Evolutionary conservation across 2,113 vertebrate genomes (phyloP).

Genomic region (Trichomycterus rosablanca): DNA sequence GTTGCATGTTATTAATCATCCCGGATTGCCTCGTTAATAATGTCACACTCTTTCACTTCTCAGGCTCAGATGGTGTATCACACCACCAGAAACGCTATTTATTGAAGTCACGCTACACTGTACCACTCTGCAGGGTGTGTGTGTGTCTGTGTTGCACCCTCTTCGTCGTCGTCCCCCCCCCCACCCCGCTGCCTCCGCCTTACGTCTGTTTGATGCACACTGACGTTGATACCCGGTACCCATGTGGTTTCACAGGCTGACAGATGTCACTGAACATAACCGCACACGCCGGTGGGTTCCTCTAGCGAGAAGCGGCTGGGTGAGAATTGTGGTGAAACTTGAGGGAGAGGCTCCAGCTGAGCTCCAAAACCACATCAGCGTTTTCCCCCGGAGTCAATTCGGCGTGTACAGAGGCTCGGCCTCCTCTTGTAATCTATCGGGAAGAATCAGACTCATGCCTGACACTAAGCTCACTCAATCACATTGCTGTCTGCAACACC

Average conservation of each 20-base stretch:
- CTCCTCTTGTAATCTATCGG: slow-evolving; percentile 46
- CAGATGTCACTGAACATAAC: slow-evolving; percentile 59
- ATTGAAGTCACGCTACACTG: background rate
- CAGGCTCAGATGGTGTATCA: slow-evolving; percentile 1
- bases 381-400: slow-evolving; percentile 37
- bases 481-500: slow-evolving; percentile 12
- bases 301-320: slow-evolving; percentile 51
- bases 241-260: slow-evolving; percentile 57
- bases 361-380: slow-evolving; percentile 45
- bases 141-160: background rate
- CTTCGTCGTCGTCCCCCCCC: slow-evolving; percentile 16
- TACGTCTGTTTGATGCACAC: slow-evolving; percentile 36
- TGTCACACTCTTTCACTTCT: background rate
- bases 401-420: slow-evolving; percentile 18
- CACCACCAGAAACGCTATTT: background rate
- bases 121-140: background rate
- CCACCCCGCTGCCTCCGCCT: slow-evolving; percentile 6
- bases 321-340: slow-evolving; percentile 47
- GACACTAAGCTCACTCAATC: slow-evolving; percentile 38
- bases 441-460: slow-evolving; percentile 44
- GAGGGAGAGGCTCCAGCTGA: slow-evolving; percentile 48
- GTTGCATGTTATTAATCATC: slow-evolving; percentile 27
- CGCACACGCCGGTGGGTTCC: slow-evolving; percentile 51
- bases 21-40: slow-evolving; percentile 11
- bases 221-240: slow-evolving; percentile 52